phyloP scores from a whole-genome alignment of 2,113 vertebrate species.

The Tychaedon coryphoeus region DNA sequence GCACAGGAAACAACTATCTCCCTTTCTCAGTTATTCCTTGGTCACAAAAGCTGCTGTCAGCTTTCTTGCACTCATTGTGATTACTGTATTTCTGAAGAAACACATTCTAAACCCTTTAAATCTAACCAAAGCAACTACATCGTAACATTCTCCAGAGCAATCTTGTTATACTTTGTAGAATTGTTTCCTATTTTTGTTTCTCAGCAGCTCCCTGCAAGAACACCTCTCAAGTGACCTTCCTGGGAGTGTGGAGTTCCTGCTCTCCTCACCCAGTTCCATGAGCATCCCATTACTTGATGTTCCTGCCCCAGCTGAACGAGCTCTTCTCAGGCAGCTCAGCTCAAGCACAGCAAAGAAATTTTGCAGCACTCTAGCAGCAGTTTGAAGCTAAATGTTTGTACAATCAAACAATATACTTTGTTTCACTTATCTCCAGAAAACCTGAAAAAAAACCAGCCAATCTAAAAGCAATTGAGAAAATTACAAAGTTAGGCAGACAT shows the following conservation, averaged over 20 bases:
- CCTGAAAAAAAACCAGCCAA: fast-evolving
- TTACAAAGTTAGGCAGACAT: neutral
- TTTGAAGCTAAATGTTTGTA: neutral
- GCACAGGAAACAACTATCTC: neutral
- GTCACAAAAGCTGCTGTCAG: neutral
- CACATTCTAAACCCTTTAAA: neutral
- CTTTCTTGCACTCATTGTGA: fast-evolving
- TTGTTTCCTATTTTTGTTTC: neutral
- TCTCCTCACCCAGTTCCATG: neutral
- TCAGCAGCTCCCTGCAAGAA: neutral
- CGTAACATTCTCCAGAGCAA: fast-evolving
- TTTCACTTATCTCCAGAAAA: neutral
- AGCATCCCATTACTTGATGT: no score
- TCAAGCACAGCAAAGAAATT: no score
- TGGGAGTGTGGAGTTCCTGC: neutral
- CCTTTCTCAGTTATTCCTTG: neutral
- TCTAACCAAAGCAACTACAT: neutral
- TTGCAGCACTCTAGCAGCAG: neutral
- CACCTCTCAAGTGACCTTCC: neutral
- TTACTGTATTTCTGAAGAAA: neutral
- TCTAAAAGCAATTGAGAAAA: neutral
- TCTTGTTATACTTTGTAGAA: neutral
- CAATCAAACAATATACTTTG: neutral
- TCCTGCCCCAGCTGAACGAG: neutral
- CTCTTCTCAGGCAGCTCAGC: neutral